A percentile compares a stretch with the other conserved stretches of the same genome.
phyloP scores from a whole-genome alignment of 2,113 vertebrate species.

The western clawed frog (Xenopus tropicalis) region DNA sequence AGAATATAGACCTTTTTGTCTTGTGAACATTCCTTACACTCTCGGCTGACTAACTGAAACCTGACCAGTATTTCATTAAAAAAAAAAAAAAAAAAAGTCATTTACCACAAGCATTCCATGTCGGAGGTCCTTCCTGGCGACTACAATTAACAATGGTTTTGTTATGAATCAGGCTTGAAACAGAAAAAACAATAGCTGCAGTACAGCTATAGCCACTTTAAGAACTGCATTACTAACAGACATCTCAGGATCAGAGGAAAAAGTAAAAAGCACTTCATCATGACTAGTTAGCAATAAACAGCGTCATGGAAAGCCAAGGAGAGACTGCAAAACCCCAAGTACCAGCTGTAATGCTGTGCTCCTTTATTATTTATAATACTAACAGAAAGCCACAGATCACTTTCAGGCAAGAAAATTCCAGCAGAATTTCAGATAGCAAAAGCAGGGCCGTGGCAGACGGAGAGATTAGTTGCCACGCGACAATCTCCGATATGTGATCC shows the following conservation, averaged over 20 bases:
- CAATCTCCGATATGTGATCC: no score
- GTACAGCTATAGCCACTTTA: neutral
- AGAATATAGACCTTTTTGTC: no score
- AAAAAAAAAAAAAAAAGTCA: neutral
- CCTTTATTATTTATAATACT: neutral
- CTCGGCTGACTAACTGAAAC: neutral
- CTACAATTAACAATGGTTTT: slow-evolving; percentile 10
- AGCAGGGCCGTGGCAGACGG: no score
- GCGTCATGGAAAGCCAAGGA: neutral
- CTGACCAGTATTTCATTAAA: neutral
- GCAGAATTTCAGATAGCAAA: no score
- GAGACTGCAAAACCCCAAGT: neutral
- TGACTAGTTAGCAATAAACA: neutral
- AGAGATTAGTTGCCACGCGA: no score
- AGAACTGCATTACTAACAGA: neutral
- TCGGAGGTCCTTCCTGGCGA: slow-evolving; percentile 20
- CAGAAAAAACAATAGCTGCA: slow-evolving; percentile 23
- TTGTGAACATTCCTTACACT: neutral
- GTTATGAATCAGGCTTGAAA: slow-evolving; percentile 2
- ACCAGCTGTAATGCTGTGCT: neutral
- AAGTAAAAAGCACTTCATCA: neutral
- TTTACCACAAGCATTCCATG: neutral
- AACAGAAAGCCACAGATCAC: no score
- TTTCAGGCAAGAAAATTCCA: no score
- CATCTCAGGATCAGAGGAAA: slow-evolving; percentile 3